Evolutionary conservation across 2,113 vertebrate genomes (phyloP).

Genomic region (Pachyramphus minor): DNA sequence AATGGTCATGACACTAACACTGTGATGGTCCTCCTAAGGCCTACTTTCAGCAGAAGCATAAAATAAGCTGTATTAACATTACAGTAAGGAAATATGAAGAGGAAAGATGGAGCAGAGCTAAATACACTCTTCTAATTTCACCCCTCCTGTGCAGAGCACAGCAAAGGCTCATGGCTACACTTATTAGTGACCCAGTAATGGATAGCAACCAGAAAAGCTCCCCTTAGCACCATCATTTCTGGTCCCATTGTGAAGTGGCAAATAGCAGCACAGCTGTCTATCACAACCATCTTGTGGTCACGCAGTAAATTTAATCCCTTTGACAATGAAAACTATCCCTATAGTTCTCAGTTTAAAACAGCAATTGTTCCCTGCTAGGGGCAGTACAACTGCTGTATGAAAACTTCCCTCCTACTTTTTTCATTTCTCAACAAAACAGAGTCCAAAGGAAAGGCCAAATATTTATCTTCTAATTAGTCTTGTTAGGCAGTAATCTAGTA

Average conservation of each 20-base stretch:
- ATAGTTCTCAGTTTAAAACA: background rate
- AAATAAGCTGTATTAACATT: background rate
- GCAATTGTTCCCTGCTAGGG: background rate
- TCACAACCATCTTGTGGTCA: background rate
- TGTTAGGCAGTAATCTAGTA: background rate
- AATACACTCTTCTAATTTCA: background rate
- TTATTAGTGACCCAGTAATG: background rate
- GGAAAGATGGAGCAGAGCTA: background rate
- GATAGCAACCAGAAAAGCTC: background rate
- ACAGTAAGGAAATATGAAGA: background rate
- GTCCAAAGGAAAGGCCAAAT: background rate
- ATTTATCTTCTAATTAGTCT: background rate
- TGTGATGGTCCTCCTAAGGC: background rate
- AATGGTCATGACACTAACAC: background rate
- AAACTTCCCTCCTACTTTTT: background rate
- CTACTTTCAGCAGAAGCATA: background rate
- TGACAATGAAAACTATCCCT: background rate
- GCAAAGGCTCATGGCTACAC: background rate
- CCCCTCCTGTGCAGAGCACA: background rate
- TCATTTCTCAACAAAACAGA: background rate
- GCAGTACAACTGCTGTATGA: background rate
- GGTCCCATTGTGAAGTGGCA: background rate
- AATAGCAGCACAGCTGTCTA: background rate
- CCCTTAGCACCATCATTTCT: background rate
- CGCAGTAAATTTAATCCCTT: background rate